These are phyloP conservation scores for Petrocephalus microphthalmus DNA, from an alignment of 2,113 vertebrate species.

Conservation along the genomic window DNA sequence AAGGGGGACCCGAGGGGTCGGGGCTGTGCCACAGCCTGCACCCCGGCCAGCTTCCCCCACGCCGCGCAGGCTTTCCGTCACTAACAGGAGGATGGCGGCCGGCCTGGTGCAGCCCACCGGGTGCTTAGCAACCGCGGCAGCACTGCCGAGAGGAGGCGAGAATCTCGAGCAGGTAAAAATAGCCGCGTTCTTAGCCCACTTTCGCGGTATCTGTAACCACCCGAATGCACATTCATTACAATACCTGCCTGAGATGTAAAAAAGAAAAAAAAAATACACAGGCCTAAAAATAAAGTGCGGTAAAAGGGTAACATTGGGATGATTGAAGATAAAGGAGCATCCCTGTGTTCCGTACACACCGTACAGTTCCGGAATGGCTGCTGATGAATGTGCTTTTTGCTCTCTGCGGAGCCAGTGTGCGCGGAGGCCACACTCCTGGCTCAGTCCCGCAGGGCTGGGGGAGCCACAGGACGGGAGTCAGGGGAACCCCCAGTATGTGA, in stretches of 20 bases:
- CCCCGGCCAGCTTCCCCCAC: not conserved
- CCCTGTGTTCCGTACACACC: not conserved
- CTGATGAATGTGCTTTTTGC: not conserved
- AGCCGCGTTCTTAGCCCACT: constrained; percentile 9
- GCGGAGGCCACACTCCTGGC: not conserved
- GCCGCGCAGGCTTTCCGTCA: not conserved
- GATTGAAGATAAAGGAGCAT: not conserved
- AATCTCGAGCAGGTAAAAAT: constrained; percentile 22
- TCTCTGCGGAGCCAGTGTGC: not conserved
- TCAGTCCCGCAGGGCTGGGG: not conserved
- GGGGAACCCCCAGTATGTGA: constrained; percentile 56
- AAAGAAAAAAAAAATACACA: not conserved
- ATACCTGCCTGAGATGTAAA: not conserved
- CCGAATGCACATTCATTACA: not conserved
- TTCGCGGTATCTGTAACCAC: not conserved
- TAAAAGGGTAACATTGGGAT: not conserved
- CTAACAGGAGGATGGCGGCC: not conserved
- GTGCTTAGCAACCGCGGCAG: constrained; percentile 22
- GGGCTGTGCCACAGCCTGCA: not conserved
- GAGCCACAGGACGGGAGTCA: constrained; percentile 49
- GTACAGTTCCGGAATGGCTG: not conserved
- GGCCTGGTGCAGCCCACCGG: not conserved
- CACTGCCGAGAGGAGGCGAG: not conserved
- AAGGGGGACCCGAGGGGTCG: not conserved
- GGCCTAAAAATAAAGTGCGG: not conserved